Evolutionary conservation across 2,113 vertebrate species (phyloP), one percentile per base, ranked within the genome.

Genomic region (Hoplias malabaricus): DNA sequence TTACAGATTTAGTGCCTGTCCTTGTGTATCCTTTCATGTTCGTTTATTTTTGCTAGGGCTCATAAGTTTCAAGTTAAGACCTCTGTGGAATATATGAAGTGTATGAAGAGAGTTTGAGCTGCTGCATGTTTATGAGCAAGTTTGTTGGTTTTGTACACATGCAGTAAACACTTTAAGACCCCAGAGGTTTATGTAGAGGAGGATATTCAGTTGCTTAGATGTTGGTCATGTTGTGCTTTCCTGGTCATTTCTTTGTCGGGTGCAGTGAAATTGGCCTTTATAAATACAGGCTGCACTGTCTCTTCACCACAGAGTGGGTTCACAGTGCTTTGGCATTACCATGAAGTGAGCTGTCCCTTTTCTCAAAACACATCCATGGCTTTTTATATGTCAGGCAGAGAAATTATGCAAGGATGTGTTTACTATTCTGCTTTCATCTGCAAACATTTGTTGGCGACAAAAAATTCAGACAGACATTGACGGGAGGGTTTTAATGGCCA

Each of bases 401-500:
- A 79, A 83, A 79, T 72, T 79, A 81, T 46, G 10, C 25, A 31
- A 23, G 42, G 73, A 76, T 43, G n/a, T 43, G 67, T 79, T 83
- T 79, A 65, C 59, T 36, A 31, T 56, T 70, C 54, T 33, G 40
- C 77, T 73, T 72, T 79, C 8, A 14, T 34, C 71, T 9, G 68
- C 43, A 34, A 54, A 27, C 5, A 54, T 72, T 31, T 48, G 78
- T 81, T 67, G 62, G 75, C 67, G 77, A 84, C 84, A 83, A 84
- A 87, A 75, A 85, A 85, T 73, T 71, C 66, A 72, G 68, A 83
- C 53, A 33, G 25, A 62, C 74, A 65, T 77, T 71, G 53, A 79
- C 65, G 68, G 59, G 82, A 81, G 82, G 65, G 62, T 56, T 77
- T 79, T 90, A 90, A 90, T 87, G 80, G 82, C 79, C 6, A 79